Conservation (phyloP, 2,797 vertebrate genomes). For the Rhyacichthys aspro region DNA sequence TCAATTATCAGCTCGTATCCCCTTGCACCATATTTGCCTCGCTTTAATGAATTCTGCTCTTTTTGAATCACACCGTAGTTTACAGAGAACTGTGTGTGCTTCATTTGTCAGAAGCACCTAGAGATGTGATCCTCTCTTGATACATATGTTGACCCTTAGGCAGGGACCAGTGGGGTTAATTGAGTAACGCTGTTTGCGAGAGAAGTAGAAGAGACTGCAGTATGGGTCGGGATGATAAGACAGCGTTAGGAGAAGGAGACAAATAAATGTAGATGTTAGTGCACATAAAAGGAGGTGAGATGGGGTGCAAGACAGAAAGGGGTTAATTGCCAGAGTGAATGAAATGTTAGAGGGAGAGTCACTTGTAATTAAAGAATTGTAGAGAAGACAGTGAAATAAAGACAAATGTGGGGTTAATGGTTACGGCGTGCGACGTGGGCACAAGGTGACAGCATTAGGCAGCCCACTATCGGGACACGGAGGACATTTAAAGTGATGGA, state of each 20-base stretch:
- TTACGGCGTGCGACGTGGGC: conserved; percentile 25
- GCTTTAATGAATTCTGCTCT: conserved; percentile 73
- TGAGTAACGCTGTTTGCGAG: conserved; percentile 58
- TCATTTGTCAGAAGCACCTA: conserved; percentile 52
- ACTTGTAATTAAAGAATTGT: conserved; percentile 56
- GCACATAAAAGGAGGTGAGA: conserved; percentile 41
- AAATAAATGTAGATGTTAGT: conserved; percentile 45
- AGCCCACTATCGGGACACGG: conserved; percentile 25
- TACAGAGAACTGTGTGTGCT: conserved; percentile 23
- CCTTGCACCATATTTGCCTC: conserved; percentile 33
- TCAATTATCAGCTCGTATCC: conserved; percentile 7
- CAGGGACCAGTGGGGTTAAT: conserved; percentile 64
- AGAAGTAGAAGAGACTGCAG: conserved; percentile 28
- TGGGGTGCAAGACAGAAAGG: conserved; percentile 49
- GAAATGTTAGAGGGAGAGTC: conserved; percentile 51
- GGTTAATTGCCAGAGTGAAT: conserved; percentile 69
- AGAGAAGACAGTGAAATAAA: conserved; percentile 55
- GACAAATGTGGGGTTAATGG: conserved; percentile 71
- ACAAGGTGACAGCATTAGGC: conserved; percentile 49
- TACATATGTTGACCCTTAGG: conserved; percentile 70
- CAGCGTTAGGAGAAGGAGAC: conserved; percentile 51
- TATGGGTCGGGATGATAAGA: conserved; percentile 29
- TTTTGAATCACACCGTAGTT: conserved; percentile 67
- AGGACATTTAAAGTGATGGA: conserved; percentile 36
- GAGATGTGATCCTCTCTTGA: conserved; percentile 59